Percentiles rank a stretch among this genome's conserved stretches.
phyloP scores from a whole-genome alignment of 2,797 vertebrate genomes.

The Onychomys arenicola region DNA sequence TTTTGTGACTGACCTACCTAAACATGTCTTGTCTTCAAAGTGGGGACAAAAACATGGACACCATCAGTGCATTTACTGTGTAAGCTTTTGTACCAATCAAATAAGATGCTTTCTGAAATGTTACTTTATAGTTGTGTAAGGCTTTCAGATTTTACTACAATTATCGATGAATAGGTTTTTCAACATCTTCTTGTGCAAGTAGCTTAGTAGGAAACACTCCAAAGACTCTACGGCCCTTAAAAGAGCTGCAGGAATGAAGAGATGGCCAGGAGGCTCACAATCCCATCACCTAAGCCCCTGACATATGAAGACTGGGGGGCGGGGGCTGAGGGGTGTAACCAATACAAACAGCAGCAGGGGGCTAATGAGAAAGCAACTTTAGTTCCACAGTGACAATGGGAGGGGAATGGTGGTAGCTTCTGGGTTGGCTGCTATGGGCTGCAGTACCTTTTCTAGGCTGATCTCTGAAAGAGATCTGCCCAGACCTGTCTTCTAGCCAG shows the following conservation, averaged over 20 bases:
- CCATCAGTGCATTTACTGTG: background rate
- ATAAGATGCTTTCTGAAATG: background rate
- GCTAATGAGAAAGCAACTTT: background rate
- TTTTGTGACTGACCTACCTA: background rate
- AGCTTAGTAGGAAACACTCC: background rate
- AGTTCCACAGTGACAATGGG: background rate
- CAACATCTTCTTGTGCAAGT: background rate
- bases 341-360: background rate
- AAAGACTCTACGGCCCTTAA: background rate
- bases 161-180: background rate
- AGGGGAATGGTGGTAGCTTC: background rate
- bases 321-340: background rate
- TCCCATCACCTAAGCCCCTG: background rate
- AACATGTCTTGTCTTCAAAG: background rate
- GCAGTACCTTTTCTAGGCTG: background rate
- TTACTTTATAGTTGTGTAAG: background rate
- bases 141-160: conserved; percentile 6
- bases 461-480: conserved; percentile 3
- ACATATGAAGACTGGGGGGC: background rate
- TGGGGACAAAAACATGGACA: background rate
- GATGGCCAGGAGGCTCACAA: background rate
- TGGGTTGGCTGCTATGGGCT: background rate
- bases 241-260: background rate
- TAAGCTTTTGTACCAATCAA: background rate
- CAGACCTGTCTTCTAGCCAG: background rate